These are phyloP conservation scores for Channa striata DNA, from an alignment of 2,797 vertebrate genomes.

Conservation along the genomic window DNA sequence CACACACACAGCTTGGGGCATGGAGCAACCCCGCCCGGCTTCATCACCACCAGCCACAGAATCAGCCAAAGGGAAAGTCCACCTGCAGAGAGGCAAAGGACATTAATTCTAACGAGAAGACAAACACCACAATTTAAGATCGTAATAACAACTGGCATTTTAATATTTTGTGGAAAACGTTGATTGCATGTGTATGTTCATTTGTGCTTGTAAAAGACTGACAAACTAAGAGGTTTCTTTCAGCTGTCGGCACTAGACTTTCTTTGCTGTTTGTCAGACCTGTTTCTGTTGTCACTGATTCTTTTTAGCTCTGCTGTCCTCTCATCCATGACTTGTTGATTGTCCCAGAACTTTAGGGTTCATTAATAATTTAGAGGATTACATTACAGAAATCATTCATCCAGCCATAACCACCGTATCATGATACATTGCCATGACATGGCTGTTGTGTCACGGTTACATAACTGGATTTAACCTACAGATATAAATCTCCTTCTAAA, in stretches of 20 bases:
- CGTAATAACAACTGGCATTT: too few species aligned
- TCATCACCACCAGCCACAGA: slow-evolving; percentile 84
- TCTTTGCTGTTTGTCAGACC: slow-evolving; percentile 45
- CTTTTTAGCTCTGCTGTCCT: slow-evolving; percentile 33
- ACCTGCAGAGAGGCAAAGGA: slow-evolving; percentile 63
- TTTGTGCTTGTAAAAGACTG: not conserved
- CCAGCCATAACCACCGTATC: slow-evolving; percentile 59
- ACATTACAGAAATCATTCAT: slow-evolving; percentile 65
- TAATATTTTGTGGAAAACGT: not conserved
- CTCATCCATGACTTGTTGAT: slow-evolving; percentile 63
- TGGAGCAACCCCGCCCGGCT: slow-evolving; percentile 75
- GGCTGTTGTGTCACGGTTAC: slow-evolving; percentile 38
- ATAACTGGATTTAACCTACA: slow-evolving; percentile 33
- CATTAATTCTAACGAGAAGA: slow-evolving; percentile 11
- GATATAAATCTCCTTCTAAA: not conserved
- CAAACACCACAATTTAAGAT: not conserved
- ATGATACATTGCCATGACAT: slow-evolving; percentile 52
- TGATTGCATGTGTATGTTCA: slow-evolving; percentile 2
- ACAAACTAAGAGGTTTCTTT: slow-evolving; percentile 27
- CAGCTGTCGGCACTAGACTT: slow-evolving; percentile 16
- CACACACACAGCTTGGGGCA: slow-evolving; percentile 97
- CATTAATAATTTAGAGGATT: slow-evolving; percentile 70
- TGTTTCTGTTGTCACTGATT: slow-evolving; percentile 45
- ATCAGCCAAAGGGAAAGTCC: slow-evolving; percentile 82
- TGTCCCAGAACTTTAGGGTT: slow-evolving; percentile 32